A percentile compares a stretch with the other conserved stretches of the same genome.
Evolutionary conservation across 2,888 invertebrate genomes (phyloP).

Genomic region (Sarcophaga caerulescens): DNA sequence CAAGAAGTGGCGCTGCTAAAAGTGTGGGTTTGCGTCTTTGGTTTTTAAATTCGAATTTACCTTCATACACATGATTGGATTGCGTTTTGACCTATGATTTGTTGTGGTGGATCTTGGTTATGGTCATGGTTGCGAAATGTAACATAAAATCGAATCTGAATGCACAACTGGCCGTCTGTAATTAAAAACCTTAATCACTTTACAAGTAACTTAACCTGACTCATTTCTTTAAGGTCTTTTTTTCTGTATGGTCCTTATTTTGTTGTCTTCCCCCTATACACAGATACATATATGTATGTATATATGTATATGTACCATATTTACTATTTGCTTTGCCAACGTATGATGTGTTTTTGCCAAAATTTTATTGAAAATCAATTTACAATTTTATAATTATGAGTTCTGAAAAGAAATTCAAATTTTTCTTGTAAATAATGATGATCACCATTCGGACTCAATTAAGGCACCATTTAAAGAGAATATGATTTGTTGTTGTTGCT

Average conservation of each 20-base stretch:
- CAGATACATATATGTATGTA: not conserved
- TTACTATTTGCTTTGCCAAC: not conserved
- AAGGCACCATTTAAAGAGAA: slow-evolving; percentile 53
- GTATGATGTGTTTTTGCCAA: not conserved
- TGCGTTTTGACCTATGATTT: no score
- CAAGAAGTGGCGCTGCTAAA: no score
- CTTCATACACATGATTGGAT: no score
- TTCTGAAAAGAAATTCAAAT: not conserved
- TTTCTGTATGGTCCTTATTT: not conserved
- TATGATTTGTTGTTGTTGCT: slow-evolving; percentile 33
- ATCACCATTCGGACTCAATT: slow-evolving; percentile 31
- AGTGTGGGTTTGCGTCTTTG: no score
- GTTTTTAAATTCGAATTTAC: no score
- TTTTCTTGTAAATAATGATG: not conserved
- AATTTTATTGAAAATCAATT: not conserved
- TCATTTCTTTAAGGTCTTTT: no score
- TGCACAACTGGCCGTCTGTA: no score
- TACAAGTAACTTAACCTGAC: no score
- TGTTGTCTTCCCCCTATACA: not conserved
- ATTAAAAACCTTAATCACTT: no score
- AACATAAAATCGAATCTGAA: no score
- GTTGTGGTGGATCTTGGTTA: no score
- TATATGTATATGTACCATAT: not conserved
- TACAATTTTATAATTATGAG: not conserved
- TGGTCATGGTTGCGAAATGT: no score